Base-by-base conservation (phyloP, 2,797 vertebrate genomes). In the Hemibagrus guttatus region DNA sequence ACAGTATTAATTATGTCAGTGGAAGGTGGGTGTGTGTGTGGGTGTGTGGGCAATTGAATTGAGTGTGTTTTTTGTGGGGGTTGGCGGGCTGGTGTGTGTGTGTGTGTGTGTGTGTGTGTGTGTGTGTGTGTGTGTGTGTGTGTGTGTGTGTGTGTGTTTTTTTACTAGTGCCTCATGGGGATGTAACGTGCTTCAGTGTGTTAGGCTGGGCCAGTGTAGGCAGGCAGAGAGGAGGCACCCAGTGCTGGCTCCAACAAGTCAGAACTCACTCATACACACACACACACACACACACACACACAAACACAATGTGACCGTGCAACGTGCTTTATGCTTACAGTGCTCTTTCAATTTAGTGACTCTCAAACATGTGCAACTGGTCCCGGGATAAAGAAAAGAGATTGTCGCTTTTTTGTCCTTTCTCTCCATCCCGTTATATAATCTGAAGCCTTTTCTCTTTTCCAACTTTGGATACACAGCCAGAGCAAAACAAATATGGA, bases 221-320 rank as follows among this genome's bases (percentile, higher is more conserved):
- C 89, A 90, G 87, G 91, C 90, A 90, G 90, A 81, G 64, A 88
- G 89, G 91, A 91, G 93, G 91, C 92, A 91, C 90, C 92, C 91
- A 49, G 78, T 23, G 69, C 59, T 75, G 91, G 88, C 72, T 91
- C 83, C 88, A 35, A 91, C 91, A 91, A 92, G 92, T 90, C 89
- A 39, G 84, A 85, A 88, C 91, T 87, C 78, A 90, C 56, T 71
- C 72, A 81, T 21, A 87, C 81, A 80, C 46, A 81, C 54, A 87
- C 72, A 35, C 81, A 58, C 19, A 46, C 64, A 61, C 76, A 42
- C 78, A 46, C 3, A 16, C 39, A n/a, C 52, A 39, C 14, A 58
- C 81, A 87, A 39, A 21, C 26, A 66, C 84, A 86, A 49, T 88
- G 83, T 89, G 90, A 88, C 87, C 16, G 14, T 19, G 59, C 88